Conservation (phyloP, 2,888 invertebrate species). For the Ceraclea dissimilis region DNA sequence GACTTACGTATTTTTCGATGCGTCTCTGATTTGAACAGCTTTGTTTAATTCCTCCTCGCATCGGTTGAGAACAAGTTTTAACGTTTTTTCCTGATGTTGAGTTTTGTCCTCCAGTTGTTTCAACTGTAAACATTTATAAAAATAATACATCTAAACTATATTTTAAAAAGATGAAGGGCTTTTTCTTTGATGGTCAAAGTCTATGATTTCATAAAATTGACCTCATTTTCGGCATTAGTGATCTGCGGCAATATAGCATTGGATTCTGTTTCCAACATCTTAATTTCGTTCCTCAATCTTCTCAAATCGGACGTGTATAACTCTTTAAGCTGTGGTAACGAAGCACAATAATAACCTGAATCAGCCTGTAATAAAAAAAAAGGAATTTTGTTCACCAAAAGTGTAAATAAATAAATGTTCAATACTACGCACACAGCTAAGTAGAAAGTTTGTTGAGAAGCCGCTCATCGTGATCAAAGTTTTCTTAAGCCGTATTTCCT, state of each 20-base stretch:
- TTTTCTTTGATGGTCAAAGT: no score
- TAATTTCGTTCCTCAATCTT: not conserved
- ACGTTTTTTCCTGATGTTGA: not conserved
- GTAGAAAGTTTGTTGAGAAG: no score
- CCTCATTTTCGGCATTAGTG: not conserved
- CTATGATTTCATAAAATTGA: no score
- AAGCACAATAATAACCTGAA: no score
- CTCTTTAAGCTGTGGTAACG: not conserved
- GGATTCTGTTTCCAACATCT: not conserved
- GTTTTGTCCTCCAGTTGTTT: not conserved
- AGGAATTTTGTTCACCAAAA: no score
- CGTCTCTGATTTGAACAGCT: not conserved
- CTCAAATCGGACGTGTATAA: not conserved
- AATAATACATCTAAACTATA: not conserved
- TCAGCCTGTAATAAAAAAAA: no score
- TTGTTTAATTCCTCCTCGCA: not conserved
- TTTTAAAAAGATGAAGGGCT: no score
- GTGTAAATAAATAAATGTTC: no score
- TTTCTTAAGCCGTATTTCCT: no score
- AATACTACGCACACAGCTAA: no score
- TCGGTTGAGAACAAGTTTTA: not conserved
- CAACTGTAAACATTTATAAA: not conserved
- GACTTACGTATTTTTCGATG: not conserved
- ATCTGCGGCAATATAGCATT: not conserved
- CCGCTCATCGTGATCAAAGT: no score